A percentile compares a stretch with the other conserved stretches of the same genome.
These are phyloP conservation scores for Knipowitschia caucasica DNA, from an alignment of 2,797 vertebrate genomes.

Conservation along the genomic window DNA sequence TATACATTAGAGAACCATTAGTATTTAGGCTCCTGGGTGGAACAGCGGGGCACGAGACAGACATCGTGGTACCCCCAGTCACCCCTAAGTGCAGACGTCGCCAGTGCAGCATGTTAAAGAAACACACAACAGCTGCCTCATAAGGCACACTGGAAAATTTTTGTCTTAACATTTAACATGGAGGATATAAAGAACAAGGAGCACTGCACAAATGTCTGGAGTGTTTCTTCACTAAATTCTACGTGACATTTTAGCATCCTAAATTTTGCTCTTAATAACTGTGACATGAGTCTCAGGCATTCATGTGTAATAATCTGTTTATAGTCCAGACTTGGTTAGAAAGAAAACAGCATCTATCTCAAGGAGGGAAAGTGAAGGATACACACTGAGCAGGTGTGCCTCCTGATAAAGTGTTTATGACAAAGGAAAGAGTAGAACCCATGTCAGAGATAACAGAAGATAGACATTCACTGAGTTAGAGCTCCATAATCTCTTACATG, in stretches of 20 bases:
- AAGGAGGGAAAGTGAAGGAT: slow-evolving; percentile 20
- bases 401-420: slow-evolving; percentile 34
- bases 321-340: slow-evolving; percentile 17
- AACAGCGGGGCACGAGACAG: slow-evolving; percentile 74
- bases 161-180: slow-evolving; percentile 12
- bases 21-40: slow-evolving; percentile 74
- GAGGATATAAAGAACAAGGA: background rate
- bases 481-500: background rate
- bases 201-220: slow-evolving; percentile 5
- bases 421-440: slow-evolving; percentile 25
- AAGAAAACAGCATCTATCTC: slow-evolving; percentile 33
- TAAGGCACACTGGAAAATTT: slow-evolving; percentile 13
- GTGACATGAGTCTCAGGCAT: background rate
- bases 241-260: background rate
- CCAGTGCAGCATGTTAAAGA: slow-evolving; percentile 37
- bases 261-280: background rate
- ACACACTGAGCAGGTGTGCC: slow-evolving; percentile 14
- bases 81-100: slow-evolving; percentile 41
- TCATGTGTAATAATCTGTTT: slow-evolving; percentile 10
- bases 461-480: background rate
- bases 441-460: slow-evolving; percentile 33
- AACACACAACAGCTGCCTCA: slow-evolving; percentile 53
- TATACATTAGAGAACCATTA: slow-evolving; percentile 78
- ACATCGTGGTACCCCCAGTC: slow-evolving; percentile 65
- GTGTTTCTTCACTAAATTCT: slow-evolving; percentile 3